Evolutionary conservation across 2,797 vertebrate species (phyloP).

Genomic region (Sebastes aleutianus): DNA sequence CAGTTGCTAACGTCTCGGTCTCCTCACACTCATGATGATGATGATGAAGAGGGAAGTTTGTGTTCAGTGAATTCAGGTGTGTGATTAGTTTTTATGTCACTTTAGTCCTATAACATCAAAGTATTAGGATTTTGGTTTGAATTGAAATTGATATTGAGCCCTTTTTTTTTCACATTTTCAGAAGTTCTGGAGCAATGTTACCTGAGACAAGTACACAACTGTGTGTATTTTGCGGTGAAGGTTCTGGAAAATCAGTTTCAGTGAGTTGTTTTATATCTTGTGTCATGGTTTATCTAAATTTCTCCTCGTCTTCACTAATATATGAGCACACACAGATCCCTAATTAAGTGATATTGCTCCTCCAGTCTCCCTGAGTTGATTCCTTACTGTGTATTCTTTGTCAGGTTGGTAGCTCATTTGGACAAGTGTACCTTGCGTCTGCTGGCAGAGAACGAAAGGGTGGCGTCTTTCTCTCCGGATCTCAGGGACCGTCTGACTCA

Average conservation of each 20-base stretch:
- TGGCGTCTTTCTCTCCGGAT: constrained; percentile 87
- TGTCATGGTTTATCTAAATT: neutral
- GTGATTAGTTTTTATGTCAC: neutral
- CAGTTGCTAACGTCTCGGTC: constrained; percentile 92
- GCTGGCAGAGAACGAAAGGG: constrained; percentile 94
- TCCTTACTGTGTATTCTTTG: neutral
- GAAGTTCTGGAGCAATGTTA: constrained; percentile 86
- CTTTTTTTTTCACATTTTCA: constrained; percentile 48
- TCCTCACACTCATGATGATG: constrained; percentile 69
- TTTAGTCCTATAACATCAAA: neutral
- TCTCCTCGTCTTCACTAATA: neutral
- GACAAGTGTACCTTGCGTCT: constrained; percentile 94
- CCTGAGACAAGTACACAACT: constrained; percentile 93
- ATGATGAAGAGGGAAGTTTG: constrained; percentile 67
- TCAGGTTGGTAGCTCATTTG: constrained; percentile 88
- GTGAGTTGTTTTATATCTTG: constrained; percentile 80
- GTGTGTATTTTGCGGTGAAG: constrained; percentile 95
- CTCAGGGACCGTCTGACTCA: constrained; percentile 86
- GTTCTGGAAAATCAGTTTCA: constrained; percentile 93
- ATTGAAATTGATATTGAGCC: neutral
- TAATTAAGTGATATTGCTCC: neutral
- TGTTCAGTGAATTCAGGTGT: constrained; percentile 66
- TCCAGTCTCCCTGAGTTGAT: neutral
- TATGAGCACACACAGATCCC: neutral
- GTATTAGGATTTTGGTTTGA: neutral